phyloP scores from a whole-genome alignment of 2,888 invertebrate species.

The Slavum lentiscoides region DNA sequence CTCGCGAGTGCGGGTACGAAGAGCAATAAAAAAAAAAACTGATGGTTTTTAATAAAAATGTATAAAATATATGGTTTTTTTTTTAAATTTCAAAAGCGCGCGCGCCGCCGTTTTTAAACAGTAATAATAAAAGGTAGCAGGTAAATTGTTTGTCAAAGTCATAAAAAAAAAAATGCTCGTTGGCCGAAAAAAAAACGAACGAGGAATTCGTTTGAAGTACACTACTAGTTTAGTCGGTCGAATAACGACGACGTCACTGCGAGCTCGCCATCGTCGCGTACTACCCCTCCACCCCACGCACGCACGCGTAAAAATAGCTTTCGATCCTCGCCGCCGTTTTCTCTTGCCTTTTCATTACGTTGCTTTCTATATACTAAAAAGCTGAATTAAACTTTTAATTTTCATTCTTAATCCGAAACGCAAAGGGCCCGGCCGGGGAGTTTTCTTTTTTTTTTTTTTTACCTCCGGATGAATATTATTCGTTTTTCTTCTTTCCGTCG shows the following conservation, averaged over 20 bases:
- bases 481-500: slow-evolving; percentile 23
- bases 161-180: slow-evolving; percentile 34
- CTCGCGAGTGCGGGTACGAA: slow-evolving; percentile 3
- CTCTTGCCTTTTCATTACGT: slow-evolving; percentile 49
- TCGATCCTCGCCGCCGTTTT: slow-evolving; percentile 10
- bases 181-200: slow-evolving; percentile 22
- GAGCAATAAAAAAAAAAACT: slow-evolving; percentile 6
- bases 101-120: slow-evolving; percentile 33
- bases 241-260: slow-evolving; percentile 46
- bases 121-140: slow-evolving; percentile 52
- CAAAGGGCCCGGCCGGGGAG: slow-evolving; percentile 28
- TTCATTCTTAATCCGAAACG: slow-evolving; percentile 53
- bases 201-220: slow-evolving; percentile 53
- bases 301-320: slow-evolving; percentile 44
- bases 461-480: slow-evolving; percentile 51
- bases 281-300: not conserved
- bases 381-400: slow-evolving; percentile 53
- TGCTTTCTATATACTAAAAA: slow-evolving; percentile 38
- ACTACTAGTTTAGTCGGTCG: slow-evolving; percentile 51
- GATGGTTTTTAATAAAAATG: slow-evolving; percentile 43
- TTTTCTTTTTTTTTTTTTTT: slow-evolving; percentile 1
- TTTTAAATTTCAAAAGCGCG: slow-evolving; percentile 24
- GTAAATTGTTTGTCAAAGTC: slow-evolving; percentile 52
- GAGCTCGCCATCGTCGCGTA: slow-evolving; percentile 42
- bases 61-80: not conserved